phyloP scores from a whole-genome alignment of 2,888 invertebrate genomes.

The Lepidochitona cinerea region DNA sequence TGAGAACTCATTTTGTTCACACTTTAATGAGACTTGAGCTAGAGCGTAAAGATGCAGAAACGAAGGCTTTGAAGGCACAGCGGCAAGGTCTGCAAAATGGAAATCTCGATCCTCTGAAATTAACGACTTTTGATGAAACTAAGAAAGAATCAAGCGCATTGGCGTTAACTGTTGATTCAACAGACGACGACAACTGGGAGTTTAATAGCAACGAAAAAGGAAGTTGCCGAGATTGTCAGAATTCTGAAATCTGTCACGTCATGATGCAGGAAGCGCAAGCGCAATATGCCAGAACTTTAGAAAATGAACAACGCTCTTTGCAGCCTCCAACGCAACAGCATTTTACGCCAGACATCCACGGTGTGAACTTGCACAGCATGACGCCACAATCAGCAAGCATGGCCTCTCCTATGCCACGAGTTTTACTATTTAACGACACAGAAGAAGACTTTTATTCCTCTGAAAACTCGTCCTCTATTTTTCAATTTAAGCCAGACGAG shows the following conservation, averaged over 20 bases:
- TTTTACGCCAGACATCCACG: background rate
- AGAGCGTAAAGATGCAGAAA: constrained; percentile 54
- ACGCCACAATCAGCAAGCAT: background rate
- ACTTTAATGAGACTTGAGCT: constrained; percentile 85
- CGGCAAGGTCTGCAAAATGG: background rate
- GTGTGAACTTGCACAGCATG: background rate
- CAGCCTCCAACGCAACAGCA: background rate
- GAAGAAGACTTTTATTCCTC: constrained; percentile 48
- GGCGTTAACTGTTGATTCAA: constrained; percentile 28
- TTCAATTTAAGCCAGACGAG: constrained; percentile 54
- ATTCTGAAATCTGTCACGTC: constrained; percentile 64
- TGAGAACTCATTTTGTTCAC: constrained; percentile 96
- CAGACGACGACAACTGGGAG: constrained; percentile 73
- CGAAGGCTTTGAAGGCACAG: constrained; percentile 18
- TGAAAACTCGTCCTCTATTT: constrained; percentile 56
- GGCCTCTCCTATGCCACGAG: constrained; percentile 34
- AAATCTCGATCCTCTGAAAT: background rate
- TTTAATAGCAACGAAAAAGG: constrained; percentile 69
- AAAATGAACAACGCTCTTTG: constrained; percentile 34
- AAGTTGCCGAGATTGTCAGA: constrained; percentile 69
- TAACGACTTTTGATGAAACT: background rate
- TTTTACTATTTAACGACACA: constrained; percentile 62
- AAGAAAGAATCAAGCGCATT: constrained; percentile 19
- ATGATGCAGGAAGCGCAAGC: constrained; percentile 63
- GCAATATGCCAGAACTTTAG: constrained; percentile 44